These are phyloP conservation scores for Caenorhabditis sp. DNA, from an alignment of 2,888 invertebrate species.

Conservation along the genomic window DNA sequence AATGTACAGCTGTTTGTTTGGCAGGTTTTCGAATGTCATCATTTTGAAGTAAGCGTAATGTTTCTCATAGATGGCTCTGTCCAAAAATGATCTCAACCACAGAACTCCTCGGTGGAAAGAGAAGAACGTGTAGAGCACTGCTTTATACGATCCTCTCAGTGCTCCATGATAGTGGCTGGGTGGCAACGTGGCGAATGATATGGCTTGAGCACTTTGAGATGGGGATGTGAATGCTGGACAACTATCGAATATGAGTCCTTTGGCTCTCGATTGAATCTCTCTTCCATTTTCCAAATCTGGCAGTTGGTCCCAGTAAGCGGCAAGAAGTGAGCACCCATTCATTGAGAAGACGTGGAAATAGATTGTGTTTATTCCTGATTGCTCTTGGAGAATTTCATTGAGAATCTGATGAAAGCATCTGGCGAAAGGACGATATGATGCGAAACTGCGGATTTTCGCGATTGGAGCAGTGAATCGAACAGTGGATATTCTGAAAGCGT, in stretches of 20 bases:
- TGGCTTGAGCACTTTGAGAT: conserved; percentile 79
- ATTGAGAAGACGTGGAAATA: conserved; percentile 74
- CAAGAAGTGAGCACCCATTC: conserved; percentile 79
- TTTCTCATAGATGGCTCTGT: conserved; percentile 76
- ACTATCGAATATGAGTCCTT: conserved; percentile 81
- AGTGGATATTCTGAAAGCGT: conserved; percentile 73
- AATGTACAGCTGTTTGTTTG: conserved; percentile 87
- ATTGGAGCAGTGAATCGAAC: conserved; percentile 81
- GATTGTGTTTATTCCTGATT: conserved; percentile 25
- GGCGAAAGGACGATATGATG: conserved; percentile 76
- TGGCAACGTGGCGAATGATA: conserved; percentile 79
- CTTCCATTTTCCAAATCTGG: conserved; percentile 63
- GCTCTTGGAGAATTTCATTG: conserved; percentile 34
- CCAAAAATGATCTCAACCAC: conserved; percentile 77
- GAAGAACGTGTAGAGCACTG: conserved; percentile 75
- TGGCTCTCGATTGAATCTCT: conserved; percentile 67
- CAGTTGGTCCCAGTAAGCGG: conserved; percentile 78
- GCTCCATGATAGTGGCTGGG: conserved; percentile 73
- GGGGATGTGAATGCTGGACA: conserved; percentile 80
- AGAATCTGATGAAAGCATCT: conserved; percentile 62
- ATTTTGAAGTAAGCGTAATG: conserved; percentile 81
- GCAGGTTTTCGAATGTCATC: conserved; percentile 76
- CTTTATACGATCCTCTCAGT: conserved; percentile 73
- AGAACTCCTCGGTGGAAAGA: conserved; percentile 76
- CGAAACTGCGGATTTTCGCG: conserved; percentile 75